A percentile compares a stretch with the other conserved stretches of the same genome.
phyloP scores from a whole-genome alignment of 1,140 invertebrate species.

The Achroia grisella region DNA sequence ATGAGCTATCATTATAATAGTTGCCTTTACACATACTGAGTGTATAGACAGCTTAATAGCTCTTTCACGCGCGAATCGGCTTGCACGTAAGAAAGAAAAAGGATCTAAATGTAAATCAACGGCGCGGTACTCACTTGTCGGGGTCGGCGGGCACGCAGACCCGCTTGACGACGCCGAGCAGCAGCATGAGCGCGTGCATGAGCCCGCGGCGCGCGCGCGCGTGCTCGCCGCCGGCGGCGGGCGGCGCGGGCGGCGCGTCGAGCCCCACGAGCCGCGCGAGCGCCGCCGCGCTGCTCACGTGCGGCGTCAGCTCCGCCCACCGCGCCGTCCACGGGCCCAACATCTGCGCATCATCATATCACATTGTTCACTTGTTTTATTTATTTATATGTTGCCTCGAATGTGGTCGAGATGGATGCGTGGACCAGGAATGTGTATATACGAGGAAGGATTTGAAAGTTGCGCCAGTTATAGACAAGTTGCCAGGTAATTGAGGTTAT shows the following conservation, averaged over 20 bases:
- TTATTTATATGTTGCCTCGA: too few relatives aligned
- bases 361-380: too few relatives aligned
- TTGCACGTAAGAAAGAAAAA: too few relatives aligned
- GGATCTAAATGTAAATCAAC: neutral
- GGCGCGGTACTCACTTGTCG: constrained; percentile 63
- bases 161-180: constrained; percentile 88
- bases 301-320: constrained; percentile 77
- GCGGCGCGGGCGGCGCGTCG: constrained; percentile 78
- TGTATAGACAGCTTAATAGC: too few relatives aligned
- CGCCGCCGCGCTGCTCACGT: constrained; percentile 77
- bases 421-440: too few relatives aligned
- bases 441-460: too few relatives aligned
- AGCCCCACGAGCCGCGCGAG: constrained; percentile 87
- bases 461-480: too few relatives aligned
- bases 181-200: constrained; percentile 80
- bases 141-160: constrained; percentile 88
- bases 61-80: too few relatives aligned
- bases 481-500: too few relatives aligned
- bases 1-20: too few relatives aligned
- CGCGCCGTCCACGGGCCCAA: constrained; percentile 64
- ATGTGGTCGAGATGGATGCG: too few relatives aligned
- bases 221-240: constrained; percentile 52
- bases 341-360: constrained; percentile 22
- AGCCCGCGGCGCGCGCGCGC: constrained; percentile 71
- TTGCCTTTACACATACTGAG: too few relatives aligned